Base-by-base conservation (phyloP, 2,113 vertebrate species). In the Centropristis striata region DNA sequence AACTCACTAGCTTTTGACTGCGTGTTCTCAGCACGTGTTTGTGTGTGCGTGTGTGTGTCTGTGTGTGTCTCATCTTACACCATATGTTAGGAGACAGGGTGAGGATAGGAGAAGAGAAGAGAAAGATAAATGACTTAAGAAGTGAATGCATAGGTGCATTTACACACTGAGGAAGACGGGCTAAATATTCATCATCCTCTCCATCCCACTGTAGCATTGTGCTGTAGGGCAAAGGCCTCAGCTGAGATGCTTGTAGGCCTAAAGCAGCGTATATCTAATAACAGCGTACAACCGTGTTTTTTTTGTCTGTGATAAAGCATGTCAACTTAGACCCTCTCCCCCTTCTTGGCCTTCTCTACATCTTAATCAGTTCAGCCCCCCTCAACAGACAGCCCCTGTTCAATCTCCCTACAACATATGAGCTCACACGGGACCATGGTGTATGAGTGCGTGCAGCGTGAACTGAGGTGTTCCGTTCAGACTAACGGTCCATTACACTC, bases 61-160 rank as follows among this genome's bases (percentile, higher is more conserved):
- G 37, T 78, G 86, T 78, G 88, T 69, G 85, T 20, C 57, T 89
- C 80, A 72, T 91, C 86, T 88, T 80, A 86, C 73, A 72, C 92
- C 94, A 92, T 92, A 92, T 89, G 94, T 87, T 93, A 83, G 86
- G 75, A 87, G 93, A 94, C 90, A 93, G 78, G 83, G 71, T 80
- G 78, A 87, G 67, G 84, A 89, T 66, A 85, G 86, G 77, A 88
- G 76, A 81, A 67, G 75, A 81, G 83, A 63, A 37, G 64, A 67
- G 67, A 89, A 94, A 93, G 92, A 94, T 93, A 92, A 92, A 94
- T 94, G 92, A 93, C 51, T 93, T 86, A 79, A 92, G 83, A 91
- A 91, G 83, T 93, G 82, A 92, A 92, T 91, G 91, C 86, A 87
- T 90, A 84, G 74, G 86, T 92, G 90, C 84, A 84, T 92, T 91